Conservation (phyloP, 2,888 invertebrate genomes). For the Rotaria macrura region DNA sequence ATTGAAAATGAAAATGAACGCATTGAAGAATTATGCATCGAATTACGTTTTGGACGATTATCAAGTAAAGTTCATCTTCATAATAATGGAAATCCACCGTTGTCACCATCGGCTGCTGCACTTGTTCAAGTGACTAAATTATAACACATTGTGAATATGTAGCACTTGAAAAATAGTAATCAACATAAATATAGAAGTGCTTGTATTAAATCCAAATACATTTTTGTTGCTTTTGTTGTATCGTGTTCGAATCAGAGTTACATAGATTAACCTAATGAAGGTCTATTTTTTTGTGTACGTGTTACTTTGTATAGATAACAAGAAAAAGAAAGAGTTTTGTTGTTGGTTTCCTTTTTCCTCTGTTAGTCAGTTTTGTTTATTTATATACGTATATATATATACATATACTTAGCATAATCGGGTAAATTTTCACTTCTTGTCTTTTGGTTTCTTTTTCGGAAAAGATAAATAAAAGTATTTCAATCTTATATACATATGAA, state of each 20-base stretch:
- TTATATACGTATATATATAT: background rate
- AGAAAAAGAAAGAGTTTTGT: background rate
- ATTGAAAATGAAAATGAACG: slow-evolving; percentile 20
- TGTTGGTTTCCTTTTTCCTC: background rate
- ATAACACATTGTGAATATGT: background rate
- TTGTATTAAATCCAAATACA: background rate
- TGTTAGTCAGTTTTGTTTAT: background rate
- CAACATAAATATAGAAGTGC: background rate
- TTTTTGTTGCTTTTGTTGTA: background rate
- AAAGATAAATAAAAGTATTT: background rate
- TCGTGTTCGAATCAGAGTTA: background rate
- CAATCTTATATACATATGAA: background rate
- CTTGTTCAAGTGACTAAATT: background rate
- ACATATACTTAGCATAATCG: background rate
- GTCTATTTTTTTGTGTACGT: background rate
- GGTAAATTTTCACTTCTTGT: background rate
- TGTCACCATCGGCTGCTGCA: slow-evolving; percentile 41
- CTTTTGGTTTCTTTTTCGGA: background rate
- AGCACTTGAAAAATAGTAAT: background rate
- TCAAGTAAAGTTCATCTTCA: background rate
- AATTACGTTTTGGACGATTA: background rate
- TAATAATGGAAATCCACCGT: background rate
- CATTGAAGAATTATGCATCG: background rate
- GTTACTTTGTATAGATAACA: background rate
- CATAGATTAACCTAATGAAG: background rate